Evolutionary conservation across 2,888 invertebrate genomes (phyloP).

Genomic region (Ophion costatus): DNA sequence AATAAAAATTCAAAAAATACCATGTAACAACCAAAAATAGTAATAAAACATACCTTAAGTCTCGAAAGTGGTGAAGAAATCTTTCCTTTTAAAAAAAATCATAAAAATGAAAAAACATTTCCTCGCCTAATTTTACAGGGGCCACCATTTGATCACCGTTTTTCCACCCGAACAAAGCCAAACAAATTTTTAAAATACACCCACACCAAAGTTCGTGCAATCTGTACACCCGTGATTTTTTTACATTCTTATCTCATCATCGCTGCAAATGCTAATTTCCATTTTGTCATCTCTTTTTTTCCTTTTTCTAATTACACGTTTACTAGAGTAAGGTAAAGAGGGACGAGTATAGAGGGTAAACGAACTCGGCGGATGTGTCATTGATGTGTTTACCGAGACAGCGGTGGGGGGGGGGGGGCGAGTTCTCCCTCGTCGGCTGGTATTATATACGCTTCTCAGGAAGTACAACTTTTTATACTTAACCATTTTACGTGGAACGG

Average conservation of each 20-base stretch:
- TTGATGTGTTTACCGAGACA: slow-evolving; percentile 38
- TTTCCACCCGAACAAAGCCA: background rate
- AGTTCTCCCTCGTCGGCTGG: slow-evolving; percentile 21
- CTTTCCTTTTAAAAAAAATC: too few relatives aligned
- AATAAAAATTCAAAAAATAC: too few relatives aligned
- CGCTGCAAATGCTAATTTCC: background rate
- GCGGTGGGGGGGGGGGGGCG: too few relatives aligned
- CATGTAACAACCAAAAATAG: too few relatives aligned
- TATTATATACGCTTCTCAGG: slow-evolving; percentile 52
- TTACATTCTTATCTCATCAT: too few relatives aligned
- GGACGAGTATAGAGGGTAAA: slow-evolving; percentile 44
- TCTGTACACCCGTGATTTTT: too few relatives aligned
- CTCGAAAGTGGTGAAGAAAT: too few relatives aligned
- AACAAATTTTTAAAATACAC: background rate
- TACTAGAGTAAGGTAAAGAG: slow-evolving; percentile 1
- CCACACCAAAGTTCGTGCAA: too few relatives aligned
- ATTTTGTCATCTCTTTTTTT: slow-evolving; percentile 2
- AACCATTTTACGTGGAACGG: slow-evolving; percentile 50
- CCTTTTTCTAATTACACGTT: slow-evolving; percentile 19
- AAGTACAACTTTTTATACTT: slow-evolving; percentile 55
- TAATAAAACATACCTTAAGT: too few relatives aligned
- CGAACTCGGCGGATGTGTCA: slow-evolving; percentile 58
- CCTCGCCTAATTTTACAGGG: too few relatives aligned
- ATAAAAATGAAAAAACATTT: too few relatives aligned
- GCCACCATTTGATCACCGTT: background rate